Base-by-base conservation (phyloP, 2,113 vertebrate genomes). In the Dromiciops gliroides region DNA sequence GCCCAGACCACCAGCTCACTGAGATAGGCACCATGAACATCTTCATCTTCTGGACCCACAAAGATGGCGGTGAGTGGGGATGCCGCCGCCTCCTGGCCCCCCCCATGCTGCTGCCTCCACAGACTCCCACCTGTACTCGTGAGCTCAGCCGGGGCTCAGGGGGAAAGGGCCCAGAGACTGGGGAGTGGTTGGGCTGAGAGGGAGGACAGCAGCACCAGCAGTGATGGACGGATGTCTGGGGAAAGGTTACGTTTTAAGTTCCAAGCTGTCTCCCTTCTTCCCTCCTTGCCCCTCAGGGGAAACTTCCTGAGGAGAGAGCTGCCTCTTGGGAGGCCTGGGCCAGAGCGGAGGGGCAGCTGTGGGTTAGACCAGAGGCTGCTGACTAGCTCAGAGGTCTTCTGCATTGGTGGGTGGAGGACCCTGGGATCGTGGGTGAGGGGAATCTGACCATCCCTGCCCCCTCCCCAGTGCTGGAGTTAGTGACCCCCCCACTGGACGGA, bases 11-110 rank as follows among this genome's bases (percentile, higher is more conserved):
- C 95, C 98, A 99, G 98, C 98, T 99, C 98, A 99, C 99, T 0
- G 99, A 99, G 98, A 99, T 99, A 31, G 99, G 99, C 83, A 99
- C 99, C 98, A 99, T 99, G 99, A 99, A 99, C 98, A 99, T 99
- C 98, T 99, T 99, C 97, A 47, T 99, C 98, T 99, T 98, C 98
- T 99, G 99, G 99, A 99, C 98, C 96, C 98, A 99, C 0, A 94
- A 99, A 90, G 97, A 99, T 0, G 99, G 99, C 97, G 99, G 99
- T 99, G 97, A 97, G 98, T 53, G 31, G 26, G 26, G 60, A 12
- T 44, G 44, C 48, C 0, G 48, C 23, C 0, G 0, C 1, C 89
- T 23, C 50, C 51, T 7, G 0, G 0, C 23, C 83, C 44, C 23
- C 83, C 44, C 0, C 2, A 49, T 44, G 49, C 44, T 3, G 22